Evolutionary conservation across 2,113 vertebrate species (phyloP), one percentile per base, ranked within the genome.

Genomic region (Fulmarus glacialis): DNA sequence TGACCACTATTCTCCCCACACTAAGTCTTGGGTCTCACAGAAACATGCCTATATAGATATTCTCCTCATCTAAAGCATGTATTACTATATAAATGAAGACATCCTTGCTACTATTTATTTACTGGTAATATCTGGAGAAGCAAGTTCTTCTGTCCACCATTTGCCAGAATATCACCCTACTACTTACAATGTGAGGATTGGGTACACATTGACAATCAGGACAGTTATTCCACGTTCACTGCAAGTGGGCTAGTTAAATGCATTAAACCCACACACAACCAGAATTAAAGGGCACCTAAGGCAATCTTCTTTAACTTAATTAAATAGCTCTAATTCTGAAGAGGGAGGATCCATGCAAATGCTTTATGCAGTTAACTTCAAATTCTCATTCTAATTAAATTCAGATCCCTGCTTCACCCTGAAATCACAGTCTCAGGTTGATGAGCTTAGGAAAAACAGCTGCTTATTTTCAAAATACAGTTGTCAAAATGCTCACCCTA

Each of bases 341-440:
- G 48, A 67, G 36, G 36, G 29, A 80, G 52, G 52, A 77, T 55
- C 55, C 22, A 50, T 55, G 32, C 26, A 91, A 94, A 75, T 45
- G n/a, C 43, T 96, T 93, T 42, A 88, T 50, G 27, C 30, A 77
- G 40, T 93, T 92, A 82, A 81, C 36, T 95, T 96, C 62, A 91
- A 80, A 62, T 85, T 93, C 43, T 85, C 3, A 1, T 82, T 95
- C 87, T 45, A 83, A 85, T 74, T 86, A 77, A 91, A 91, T 79
- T 68, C 56, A 48, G 59, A 53, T 81, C 71, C 53, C 42, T 63
- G 29, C n/a, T 94, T 91, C 73, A 71, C 38, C 22, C 34, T 71
- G 56, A 94, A 94, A 92, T 78, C 27, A 48, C 12, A 64, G 24
- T 34, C 32, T 93, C n/a, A 71, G 50, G 24, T 11, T 87, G 72